Base-by-base conservation (phyloP, 2,797 vertebrate genomes). In the Meda fulgida region DNA sequence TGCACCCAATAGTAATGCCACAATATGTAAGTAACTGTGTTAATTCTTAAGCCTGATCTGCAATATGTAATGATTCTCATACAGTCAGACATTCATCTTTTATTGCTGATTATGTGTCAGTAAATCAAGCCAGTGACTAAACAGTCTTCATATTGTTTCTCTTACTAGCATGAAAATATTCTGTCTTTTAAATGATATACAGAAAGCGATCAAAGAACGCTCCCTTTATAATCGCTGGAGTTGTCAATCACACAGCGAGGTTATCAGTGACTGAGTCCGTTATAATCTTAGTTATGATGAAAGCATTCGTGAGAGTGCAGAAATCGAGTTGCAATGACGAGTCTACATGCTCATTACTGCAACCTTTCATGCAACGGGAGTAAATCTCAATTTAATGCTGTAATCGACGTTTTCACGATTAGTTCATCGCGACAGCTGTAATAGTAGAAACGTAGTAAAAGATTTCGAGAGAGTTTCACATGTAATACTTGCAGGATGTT, bases 401-500 rank as follows among this genome's bases (percentile, higher is more conserved):
- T 14, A 26, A 60, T 60, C 11, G 13, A 26, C 4, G 29, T 3
- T 63, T 16, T 29, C 60, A 31, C 14, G n/a, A 14, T 63, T 31
- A 7, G 11, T 7, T 31, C 6, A 31, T 65, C 60, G 16, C 14
- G 26, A 65, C 60, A 65, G 60, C 26, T 31, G 6, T 65, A 16
- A 29, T 29, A 65, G 26, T 65, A 31, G 29, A 65, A 65, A 65
- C 29, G 26, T 16, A 29, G 60, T 16, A 63, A 63, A 29, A 63
- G 5, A 63, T 29, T 63, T 29, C 11, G 2, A 65, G 26, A 63
- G 60, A 31, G 26, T 65, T 65, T 3, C 26, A 26, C 55, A 31
- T 65, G 60, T 31, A 65, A 65, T 65, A 65, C 60, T 65, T 65
- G 60, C 60, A 31, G 18, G 60, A 65, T 65, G 26, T 65, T 65